Percentiles rank a stretch among this genome's conserved stretches.
Evolutionary conservation across 2,797 vertebrate genomes (phyloP).

Genomic region (Gymnoscopelus braueri): DNA sequence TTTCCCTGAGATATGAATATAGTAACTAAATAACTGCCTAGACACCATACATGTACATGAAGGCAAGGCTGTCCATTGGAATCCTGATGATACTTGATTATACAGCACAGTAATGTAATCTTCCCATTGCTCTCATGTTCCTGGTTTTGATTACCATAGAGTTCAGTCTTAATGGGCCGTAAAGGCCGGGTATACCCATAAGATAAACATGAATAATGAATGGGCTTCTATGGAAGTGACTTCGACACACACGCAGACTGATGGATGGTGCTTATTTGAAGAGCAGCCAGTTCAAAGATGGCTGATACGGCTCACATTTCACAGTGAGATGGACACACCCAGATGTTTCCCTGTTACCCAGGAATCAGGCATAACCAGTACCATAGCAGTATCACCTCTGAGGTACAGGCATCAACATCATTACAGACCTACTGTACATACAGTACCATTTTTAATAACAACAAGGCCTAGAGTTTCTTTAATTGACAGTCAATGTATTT

Average conservation of each 20-base stretch:
- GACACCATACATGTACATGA: neutral
- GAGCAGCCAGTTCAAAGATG: slow-evolving; percentile 38
- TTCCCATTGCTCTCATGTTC: slow-evolving; percentile 28
- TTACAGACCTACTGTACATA: too few relatives aligned
- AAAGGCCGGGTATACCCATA: slow-evolving; percentile 36
- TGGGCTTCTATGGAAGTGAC: slow-evolving; percentile 30
- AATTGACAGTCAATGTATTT: too few relatives aligned
- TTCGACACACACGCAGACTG: slow-evolving; percentile 20
- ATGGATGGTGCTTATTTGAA: slow-evolving; percentile 45
- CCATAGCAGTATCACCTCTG: neutral
- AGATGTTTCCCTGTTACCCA: slow-evolving; percentile 25
- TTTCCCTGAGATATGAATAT: neutral
- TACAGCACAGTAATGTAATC: slow-evolving; percentile 33
- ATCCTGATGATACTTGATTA: slow-evolving; percentile 41
- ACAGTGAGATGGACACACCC: slow-evolving; percentile 51
- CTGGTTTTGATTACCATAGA: slow-evolving; percentile 57
- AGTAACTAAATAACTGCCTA: neutral
- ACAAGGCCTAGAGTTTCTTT: too few relatives aligned
- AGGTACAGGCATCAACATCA: slow-evolving; percentile 9
- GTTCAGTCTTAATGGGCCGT: slow-evolving; percentile 25
- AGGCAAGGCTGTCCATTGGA: neutral
- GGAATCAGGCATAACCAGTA: neutral
- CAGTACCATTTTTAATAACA: too few relatives aligned
- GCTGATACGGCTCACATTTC: slow-evolving; percentile 49
- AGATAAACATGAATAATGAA: slow-evolving; percentile 60